Evolutionary conservation across 2,797 vertebrate genomes (phyloP), one percentile per base, ranked within the genome.

Genomic region (Myiothlypis chrysogaster): DNA sequence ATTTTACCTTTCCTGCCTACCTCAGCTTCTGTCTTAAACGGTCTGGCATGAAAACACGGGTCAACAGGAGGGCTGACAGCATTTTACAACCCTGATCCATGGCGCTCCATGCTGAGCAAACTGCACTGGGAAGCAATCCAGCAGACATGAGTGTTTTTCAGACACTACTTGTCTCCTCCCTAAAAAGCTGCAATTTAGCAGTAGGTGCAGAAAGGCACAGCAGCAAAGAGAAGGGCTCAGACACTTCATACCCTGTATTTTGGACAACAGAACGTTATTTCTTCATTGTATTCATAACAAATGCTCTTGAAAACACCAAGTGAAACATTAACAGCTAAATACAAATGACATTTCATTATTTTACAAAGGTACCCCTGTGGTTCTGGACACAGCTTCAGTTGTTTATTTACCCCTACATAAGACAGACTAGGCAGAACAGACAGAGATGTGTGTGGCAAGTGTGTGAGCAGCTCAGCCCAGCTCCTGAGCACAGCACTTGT

Each of bases 151-250:
- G 24, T 34, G 75, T 50, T 90, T 76, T 89, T 41, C 59, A 87
- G 68, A 73, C n/a, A 35, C 37, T 35, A 32, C 70, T 80, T 66
- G 34, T 59, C 70, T 92, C 47, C 63, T 90, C 63, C 41, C 30
- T 55, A 37, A 73, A 77, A 90, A 68, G 46, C 37, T 87, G 64
- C 28, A 64, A 44, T 77, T 93, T 76, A 85, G 39, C 89, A 85
- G 56, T 46, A 87, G 64, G 56, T 66, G 35, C 25, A 49, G 70
- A 86, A 77, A 50, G 53, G 41, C 59, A 70, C 15, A 72, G 30
- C 46, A 78, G 75, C 64, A 79, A 66, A 73, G 27, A 66, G 30
- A 65, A 82, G 56, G 39, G 57, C 66, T 60, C 56, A 73, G 63
- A 46, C 12, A 16, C 22, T 52, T 14, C 24, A 65, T 2, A 60